A percentile compares a stretch with the other conserved stretches of the same genome.
phyloP scores from a whole-genome alignment of 2,888 invertebrate species.

The Pheosia gnoma region DNA sequence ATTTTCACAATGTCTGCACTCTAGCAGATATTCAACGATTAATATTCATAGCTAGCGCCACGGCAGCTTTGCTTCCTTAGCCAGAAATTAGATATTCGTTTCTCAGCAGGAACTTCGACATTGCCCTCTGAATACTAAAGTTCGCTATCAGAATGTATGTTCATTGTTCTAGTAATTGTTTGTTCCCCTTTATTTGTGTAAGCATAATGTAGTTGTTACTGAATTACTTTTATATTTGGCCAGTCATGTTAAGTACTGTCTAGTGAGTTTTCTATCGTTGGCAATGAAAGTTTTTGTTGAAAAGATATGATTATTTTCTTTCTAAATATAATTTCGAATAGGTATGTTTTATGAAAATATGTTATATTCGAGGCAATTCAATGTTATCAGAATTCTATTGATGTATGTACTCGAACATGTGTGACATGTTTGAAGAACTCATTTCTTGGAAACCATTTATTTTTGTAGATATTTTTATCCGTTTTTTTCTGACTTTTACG shows the following conservation, averaged over 20 bases:
- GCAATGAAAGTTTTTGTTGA: background rate
- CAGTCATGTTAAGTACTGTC: background rate
- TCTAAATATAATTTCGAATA: background rate
- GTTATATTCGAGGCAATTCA: no score
- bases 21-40: constrained; percentile 67
- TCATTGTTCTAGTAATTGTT: constrained; percentile 36
- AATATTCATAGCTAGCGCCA: constrained; percentile 69
- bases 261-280: background rate
- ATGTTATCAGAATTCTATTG: no score
- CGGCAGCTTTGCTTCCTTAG: constrained; percentile 64
- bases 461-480: no score
- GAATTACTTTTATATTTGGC: constrained; percentile 14
- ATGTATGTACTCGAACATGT: no score
- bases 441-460: no score
- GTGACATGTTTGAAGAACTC: no score
- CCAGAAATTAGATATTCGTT: constrained; percentile 69
- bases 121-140: constrained; percentile 47
- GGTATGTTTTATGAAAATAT: no score
- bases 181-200: constrained; percentile 13
- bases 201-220: constrained; percentile 8
- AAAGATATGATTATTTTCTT: constrained; percentile 5
- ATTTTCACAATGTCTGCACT: constrained; percentile 71
- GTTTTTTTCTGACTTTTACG: no score
- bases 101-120: constrained; percentile 54
- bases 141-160: constrained; percentile 29